Percentiles rank a stretch among this genome's conserved stretches.
Evolutionary conservation across 1,140 invertebrate genomes (phyloP).

Genomic region (Meloidogyne hapla): DNA sequence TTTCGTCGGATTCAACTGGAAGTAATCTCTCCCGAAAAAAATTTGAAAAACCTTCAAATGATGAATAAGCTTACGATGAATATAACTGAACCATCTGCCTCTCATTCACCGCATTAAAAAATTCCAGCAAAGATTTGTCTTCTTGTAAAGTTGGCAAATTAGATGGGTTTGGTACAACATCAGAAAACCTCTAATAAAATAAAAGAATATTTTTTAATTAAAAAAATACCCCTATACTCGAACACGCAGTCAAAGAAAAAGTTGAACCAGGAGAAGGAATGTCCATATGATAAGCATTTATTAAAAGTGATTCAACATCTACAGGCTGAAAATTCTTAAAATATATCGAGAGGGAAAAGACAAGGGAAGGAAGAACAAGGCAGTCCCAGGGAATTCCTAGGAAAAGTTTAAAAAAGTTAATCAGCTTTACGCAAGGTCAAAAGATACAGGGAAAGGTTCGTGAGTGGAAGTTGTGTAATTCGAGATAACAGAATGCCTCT

Average conservation of each 20-base stretch:
- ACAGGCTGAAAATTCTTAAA: slow-evolving; percentile 28
- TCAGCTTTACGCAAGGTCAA: too few species aligned
- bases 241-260: slow-evolving; percentile 34
- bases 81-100: slow-evolving; percentile 55
- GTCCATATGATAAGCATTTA: slow-evolving; percentile 56
- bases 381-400: too few species aligned
- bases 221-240: slow-evolving; percentile 28
- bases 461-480: too few species aligned
- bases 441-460: too few species aligned
- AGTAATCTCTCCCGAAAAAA: too few species aligned
- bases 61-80: slow-evolving; percentile 36
- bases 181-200: slow-evolving; percentile 34
- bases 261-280: slow-evolving; percentile 50
- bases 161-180: slow-evolving; percentile 28
- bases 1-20: too few species aligned
- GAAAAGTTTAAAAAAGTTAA: too few species aligned
- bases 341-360: too few species aligned
- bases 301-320: slow-evolving; percentile 52
- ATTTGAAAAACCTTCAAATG: not conserved
- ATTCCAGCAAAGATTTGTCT: slow-evolving; percentile 56
- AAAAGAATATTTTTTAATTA: not conserved
- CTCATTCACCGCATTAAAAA: slow-evolving; percentile 57
- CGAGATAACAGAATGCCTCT: too few species aligned
- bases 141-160: slow-evolving; percentile 51
- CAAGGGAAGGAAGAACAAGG: too few species aligned